phyloP scores from a whole-genome alignment of 2,888 invertebrate genomes.

The Formica aserva region DNA sequence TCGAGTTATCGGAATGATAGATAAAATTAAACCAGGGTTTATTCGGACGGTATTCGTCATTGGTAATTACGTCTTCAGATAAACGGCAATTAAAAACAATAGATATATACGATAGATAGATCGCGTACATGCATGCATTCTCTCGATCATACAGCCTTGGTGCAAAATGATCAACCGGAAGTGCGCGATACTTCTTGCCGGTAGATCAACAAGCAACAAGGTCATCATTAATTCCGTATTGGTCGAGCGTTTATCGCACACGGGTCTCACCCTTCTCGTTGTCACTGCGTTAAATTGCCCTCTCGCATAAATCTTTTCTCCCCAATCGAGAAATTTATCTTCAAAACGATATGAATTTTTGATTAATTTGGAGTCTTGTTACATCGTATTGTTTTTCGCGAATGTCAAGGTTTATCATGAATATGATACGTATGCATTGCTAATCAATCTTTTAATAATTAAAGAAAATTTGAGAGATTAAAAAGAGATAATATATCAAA shows the following conservation, averaged over 20 bases:
- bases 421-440: neutral
- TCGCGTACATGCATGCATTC: constrained; percentile 57
- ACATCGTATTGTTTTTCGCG: too few species aligned
- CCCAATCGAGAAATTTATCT: neutral
- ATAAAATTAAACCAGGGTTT: neutral
- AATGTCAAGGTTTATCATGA: neutral
- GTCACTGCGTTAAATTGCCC: neutral
- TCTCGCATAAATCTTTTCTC: neutral
- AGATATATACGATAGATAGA: constrained; percentile 30
- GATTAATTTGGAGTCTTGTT: neutral
- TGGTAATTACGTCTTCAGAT: constrained; percentile 60
- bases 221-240: constrained; percentile 59
- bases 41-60: constrained; percentile 4
- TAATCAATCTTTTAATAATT: constrained; percentile 5
- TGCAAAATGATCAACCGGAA: constrained; percentile 69
- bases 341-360: neutral
- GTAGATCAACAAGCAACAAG: constrained; percentile 59
- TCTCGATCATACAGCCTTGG: constrained; percentile 54
- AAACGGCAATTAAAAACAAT: constrained; percentile 78
- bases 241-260: constrained; percentile 26
- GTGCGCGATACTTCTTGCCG: constrained; percentile 67
- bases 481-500: neutral
- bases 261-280: neutral
- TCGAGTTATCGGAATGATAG: neutral
- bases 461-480: neutral